A percentile compares a stretch with the other conserved stretches of the same genome.
These are phyloP conservation scores for Hippocampus zosterae DNA, from an alignment of 2,113 vertebrate species.

Conservation along the genomic window DNA sequence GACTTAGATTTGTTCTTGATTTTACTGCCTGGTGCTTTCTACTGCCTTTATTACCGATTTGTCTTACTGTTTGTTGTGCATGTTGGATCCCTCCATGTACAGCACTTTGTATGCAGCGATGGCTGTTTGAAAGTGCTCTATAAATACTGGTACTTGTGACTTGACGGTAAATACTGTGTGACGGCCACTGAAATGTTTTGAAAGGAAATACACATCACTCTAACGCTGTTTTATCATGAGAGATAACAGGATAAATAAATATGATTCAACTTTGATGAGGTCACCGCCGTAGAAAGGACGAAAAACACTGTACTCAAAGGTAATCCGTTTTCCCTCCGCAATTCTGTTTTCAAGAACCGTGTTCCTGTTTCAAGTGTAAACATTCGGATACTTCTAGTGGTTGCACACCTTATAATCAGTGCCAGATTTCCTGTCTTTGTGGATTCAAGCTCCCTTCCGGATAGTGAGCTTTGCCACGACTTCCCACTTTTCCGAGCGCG, in stretches of 20 bases:
- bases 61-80: too few relatives aligned
- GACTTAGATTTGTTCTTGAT: too few relatives aligned
- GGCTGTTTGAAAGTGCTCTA: too few relatives aligned
- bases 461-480: not conserved
- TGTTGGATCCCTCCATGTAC: too few relatives aligned
- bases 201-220: too few relatives aligned
- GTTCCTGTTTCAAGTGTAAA: not conserved
- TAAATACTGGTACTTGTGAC: too few relatives aligned
- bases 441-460: conserved; percentile 1
- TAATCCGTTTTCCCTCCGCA: not conserved
- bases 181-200: too few relatives aligned
- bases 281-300: not conserved
- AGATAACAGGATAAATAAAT: not conserved
- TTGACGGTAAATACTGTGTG: too few relatives aligned
- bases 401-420: conserved; percentile 2
- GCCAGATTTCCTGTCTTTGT: conserved; percentile 9
- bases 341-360: not conserved
- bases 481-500: conserved; percentile 20
- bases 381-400: not conserved
- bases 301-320: not conserved
- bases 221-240: not conserved
- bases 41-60: too few relatives aligned
- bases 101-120: too few relatives aligned
- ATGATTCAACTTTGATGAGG: not conserved
- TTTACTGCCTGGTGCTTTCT: too few relatives aligned